Conservation (phyloP, 2,113 vertebrate species). For the Chascanopsetta lugubris region DNA sequence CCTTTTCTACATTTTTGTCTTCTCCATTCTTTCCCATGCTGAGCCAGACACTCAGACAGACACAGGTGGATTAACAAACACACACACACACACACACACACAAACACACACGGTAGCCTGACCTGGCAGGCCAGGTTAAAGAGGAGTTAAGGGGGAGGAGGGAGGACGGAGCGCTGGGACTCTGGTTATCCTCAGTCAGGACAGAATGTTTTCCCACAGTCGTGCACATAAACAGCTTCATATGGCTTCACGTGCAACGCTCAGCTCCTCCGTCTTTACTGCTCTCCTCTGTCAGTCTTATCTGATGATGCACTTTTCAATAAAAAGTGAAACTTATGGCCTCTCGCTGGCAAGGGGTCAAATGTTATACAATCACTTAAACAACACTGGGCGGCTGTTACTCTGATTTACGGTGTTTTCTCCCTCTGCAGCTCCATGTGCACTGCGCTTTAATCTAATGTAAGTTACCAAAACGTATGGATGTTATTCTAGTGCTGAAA, state of each 20-base stretch:
- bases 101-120: constrained; percentile 63
- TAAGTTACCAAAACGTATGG: too few species aligned
- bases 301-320: constrained; percentile 39
- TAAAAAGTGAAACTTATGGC: constrained; percentile 35
- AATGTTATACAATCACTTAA: neutral
- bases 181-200: constrained; percentile 76
- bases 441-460: neutral
- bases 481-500: too few species aligned
- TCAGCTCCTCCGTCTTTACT: constrained; percentile 19
- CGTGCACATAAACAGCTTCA: constrained; percentile 44
- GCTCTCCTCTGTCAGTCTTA: constrained; percentile 19
- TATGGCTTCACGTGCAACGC: constrained; percentile 31
- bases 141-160: constrained; percentile 52
- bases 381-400: neutral
- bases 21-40: constrained; percentile 38
- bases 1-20: neutral
- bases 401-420: neutral
- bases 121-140: constrained; percentile 60
- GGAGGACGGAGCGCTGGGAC: constrained; percentile 52
- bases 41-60: constrained; percentile 43
- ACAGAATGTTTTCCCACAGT: constrained; percentile 66
- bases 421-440: neutral
- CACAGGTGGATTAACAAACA: constrained; percentile 46
- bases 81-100: constrained; percentile 33
- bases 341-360: constrained; percentile 2